Base-by-base conservation (phyloP, 30 jellyfish, hydroid and myxozoan species). In the Hydractinia symbiolongicarpus region DNA sequence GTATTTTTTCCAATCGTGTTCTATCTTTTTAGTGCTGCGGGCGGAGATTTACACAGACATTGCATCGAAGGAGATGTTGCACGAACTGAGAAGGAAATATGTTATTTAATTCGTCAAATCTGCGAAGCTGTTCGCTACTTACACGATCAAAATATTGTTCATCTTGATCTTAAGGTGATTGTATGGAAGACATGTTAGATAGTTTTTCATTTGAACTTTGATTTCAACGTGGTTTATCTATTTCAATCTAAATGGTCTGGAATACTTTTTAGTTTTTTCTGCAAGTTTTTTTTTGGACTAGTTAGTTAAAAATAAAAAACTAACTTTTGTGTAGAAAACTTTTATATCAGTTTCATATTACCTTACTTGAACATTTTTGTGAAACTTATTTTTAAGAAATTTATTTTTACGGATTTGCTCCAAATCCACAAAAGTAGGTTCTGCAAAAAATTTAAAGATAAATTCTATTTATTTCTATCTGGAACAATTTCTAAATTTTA, bases 21-120 rank as follows among this genome's bases (percentile, higher is more conserved):
- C 8, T 71, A 19, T 20, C 49, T 7, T 55, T 53, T 80, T 83
- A 93, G 99, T 78, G 99, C 99, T 53, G 95, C 95, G 61, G 99
- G 99, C 55, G 99, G 99, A 9, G 99, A 93, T 66, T 77, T 93
- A 54, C 99, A 93, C 83, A 83, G 94, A 49, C 99, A 93, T 77
- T 93, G 99, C 71, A 76, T 93, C 50, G 99, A 93, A 61, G 94
- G 82, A 8, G 99, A 93, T 21, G 64, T 95, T 8, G 94, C 81
- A 20, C 96, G 99, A 21, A 93, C 99, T 55, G 99, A 93, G 66
- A 93, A 93, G 72, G 99, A 93, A 76, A 93, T 93, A 9, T 93
- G 99, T 74, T 88, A 83, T 68, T 76, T 93, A 81, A 88, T 93
- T 55, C 94, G 89, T 55, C 99, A 93, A 86, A 93, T 93, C 51